Evolutionary conservation across 2,888 invertebrate genomes (phyloP), one percentile per base, ranked within the genome.

Genomic region (Latrodectus elegans): DNA sequence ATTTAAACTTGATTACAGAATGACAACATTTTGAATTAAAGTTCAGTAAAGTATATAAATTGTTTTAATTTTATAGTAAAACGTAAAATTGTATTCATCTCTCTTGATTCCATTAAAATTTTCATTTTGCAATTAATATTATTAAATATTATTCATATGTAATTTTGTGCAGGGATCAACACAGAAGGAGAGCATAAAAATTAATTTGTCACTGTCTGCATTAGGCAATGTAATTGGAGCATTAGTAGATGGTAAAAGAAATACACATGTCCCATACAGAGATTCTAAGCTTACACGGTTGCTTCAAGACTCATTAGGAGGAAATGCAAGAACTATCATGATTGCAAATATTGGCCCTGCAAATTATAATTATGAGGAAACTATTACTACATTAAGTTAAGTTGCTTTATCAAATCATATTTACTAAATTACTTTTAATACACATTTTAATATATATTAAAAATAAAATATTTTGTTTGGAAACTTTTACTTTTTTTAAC

Each of bases 311-410:
- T 99, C 99, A 0, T 94, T 99, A 72, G 99, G 99, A 84, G 99
- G 99, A 12, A 99, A 99, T 94, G 97, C 99, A 71, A 98, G 98
- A 93, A 99, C 99, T 1, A 97, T 99, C 82, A 99, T 99, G 99
- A 97, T 99, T 81, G 99, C 99, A 12, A 99, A 99, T 92, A 96
- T 99, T 91, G 99, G 99, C 0, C 99, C 99, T 51, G 99, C 99
- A 26, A 96, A 96, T 90, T 98, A 97, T 93, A 99, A 99, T 93
- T 99, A 97, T 93, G 99, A 99, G 91, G 99, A 99, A 93, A 97
- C 98, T 4, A 93, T 99, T 90, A 97, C 97, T 55, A 99, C 99
- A n/a, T 93, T 99, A 89, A 94, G 98, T 92, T 92, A 90, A 52
- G 15, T 11, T 52, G 38, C 38, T 38, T 38, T 38, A 38, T 38